Evolutionary conservation across 2,888 invertebrate genomes (phyloP).

Genomic region (Eledone cirrhosa): DNA sequence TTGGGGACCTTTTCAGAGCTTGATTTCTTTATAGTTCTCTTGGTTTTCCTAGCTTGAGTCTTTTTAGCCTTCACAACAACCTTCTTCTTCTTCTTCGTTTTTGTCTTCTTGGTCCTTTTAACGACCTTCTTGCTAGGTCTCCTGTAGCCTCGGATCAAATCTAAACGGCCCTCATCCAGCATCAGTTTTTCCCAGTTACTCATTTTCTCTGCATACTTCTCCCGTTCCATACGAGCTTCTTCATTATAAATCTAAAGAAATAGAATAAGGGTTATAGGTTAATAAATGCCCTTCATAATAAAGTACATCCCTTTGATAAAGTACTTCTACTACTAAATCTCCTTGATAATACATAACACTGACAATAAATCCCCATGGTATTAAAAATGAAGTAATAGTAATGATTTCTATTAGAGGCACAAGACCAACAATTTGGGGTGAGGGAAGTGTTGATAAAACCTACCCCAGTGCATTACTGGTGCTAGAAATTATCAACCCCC

Average conservation of each 20-base stretch:
- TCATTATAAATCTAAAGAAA: constrained; percentile 13
- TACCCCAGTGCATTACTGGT: too few species aligned
- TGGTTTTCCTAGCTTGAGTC: background rate
- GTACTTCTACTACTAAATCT: too few species aligned
- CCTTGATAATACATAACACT: too few species aligned
- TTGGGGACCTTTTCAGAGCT: background rate
- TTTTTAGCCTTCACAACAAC: background rate
- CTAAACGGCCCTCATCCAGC: background rate
- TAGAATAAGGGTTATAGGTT: too few species aligned
- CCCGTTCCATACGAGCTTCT: constrained; percentile 1
- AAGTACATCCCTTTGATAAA: too few species aligned
- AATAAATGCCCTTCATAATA: too few species aligned
- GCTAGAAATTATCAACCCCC: too few species aligned
- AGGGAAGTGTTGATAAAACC: too few species aligned
- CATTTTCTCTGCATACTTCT: constrained; percentile 6
- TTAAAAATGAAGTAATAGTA: too few species aligned
- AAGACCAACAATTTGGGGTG: too few species aligned
- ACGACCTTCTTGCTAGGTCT: background rate
- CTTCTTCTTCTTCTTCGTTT: background rate
- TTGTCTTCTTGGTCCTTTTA: background rate
- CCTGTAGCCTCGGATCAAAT: background rate
- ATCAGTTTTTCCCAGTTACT: background rate
- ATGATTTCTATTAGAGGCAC: too few species aligned
- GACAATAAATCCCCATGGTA: too few species aligned
- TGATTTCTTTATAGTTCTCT: background rate